Conservation (phyloP, 23 tunicate species). For the Ciona savignyi region DNA sequence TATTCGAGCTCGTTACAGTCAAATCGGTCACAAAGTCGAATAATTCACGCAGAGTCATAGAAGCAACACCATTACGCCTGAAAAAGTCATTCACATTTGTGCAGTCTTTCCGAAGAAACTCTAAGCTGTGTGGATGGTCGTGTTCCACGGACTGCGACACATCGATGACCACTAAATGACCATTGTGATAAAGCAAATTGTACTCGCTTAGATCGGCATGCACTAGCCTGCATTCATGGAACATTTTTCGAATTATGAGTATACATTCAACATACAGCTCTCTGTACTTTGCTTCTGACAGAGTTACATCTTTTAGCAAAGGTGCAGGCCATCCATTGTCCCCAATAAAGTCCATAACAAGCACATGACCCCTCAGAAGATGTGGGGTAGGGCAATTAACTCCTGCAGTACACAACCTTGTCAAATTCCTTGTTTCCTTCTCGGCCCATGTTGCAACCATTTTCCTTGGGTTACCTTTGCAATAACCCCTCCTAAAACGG, state of each 20-base stretch:
- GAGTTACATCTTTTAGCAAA: conserved; percentile 59
- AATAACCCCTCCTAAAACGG: conserved; percentile 86
- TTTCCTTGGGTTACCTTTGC: conserved; percentile 94
- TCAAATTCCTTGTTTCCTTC: conserved; percentile 90
- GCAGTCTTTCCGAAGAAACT: conserved; percentile 91
- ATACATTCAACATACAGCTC: conserved; percentile 80
- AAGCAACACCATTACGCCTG: conserved; percentile 55
- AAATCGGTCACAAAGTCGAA: conserved; percentile 95
- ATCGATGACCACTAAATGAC: conserved; percentile 69
- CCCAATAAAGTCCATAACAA: conserved; percentile 86
- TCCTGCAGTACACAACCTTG: conserved; percentile 74
- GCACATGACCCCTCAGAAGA: conserved; percentile 83
- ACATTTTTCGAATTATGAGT: conserved; percentile 55
- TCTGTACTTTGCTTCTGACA: conserved; percentile 64
- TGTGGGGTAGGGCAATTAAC: conserved; percentile 69
- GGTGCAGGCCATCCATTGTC: conserved; percentile 89
- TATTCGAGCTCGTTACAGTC: conserved; percentile 48
- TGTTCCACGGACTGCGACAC: conserved; percentile 98
- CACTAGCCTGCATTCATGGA: conserved; percentile 70
- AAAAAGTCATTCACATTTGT: conserved; percentile 84
- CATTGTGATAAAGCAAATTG: conserved; percentile 79
- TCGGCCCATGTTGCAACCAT: conserved; percentile 99
- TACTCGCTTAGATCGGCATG: conserved; percentile 95
- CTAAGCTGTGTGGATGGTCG: conserved; percentile 77
- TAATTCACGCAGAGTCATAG: conserved; percentile 69